phyloP scores from a whole-genome alignment of 2,113 vertebrate species.

The Dipodomys ordii region DNA sequence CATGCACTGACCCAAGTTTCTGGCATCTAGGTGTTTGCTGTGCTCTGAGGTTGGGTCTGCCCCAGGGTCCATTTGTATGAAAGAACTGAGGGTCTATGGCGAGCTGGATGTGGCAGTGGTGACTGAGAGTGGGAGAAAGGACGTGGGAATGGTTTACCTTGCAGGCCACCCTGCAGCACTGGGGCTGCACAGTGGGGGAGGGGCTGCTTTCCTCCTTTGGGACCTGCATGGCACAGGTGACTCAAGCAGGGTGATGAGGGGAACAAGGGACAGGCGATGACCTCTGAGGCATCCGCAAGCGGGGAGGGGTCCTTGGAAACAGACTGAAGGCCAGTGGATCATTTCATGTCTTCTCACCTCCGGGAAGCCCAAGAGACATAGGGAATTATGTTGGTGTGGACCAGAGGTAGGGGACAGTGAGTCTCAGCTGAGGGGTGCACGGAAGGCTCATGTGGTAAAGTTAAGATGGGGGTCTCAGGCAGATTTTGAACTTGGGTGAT shows the following conservation, averaged over 20 bases:
- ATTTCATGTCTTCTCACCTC: neutral
- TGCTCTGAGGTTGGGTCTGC: neutral
- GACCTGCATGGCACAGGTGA: neutral
- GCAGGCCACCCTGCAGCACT: rapidly evolving
- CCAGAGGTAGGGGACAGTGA: neutral
- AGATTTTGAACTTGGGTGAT: neutral
- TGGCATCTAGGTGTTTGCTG: neutral
- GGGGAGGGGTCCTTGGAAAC: neutral
- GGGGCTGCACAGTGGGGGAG: neutral
- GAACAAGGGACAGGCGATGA: neutral
- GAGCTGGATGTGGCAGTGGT: too few species aligned
- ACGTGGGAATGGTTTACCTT: neutral
- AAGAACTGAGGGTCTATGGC: neutral
- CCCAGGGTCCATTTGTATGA: neutral
- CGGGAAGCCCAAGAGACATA: neutral
- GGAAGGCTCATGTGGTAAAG: neutral
- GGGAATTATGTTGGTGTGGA: neutral
- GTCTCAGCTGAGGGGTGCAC: neutral
- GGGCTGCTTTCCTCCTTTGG: neutral
- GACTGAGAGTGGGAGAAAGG: neutral
- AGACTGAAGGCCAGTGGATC: neutral
- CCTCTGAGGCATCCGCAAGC: neutral
- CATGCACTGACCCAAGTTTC: neutral
- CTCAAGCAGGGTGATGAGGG: neutral
- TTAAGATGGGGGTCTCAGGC: neutral